Percentiles rank a stretch among this genome's conserved stretches.
phyloP scores from a whole-genome alignment of 2,797 vertebrate genomes.

The Ctenopoma multispine region DNA sequence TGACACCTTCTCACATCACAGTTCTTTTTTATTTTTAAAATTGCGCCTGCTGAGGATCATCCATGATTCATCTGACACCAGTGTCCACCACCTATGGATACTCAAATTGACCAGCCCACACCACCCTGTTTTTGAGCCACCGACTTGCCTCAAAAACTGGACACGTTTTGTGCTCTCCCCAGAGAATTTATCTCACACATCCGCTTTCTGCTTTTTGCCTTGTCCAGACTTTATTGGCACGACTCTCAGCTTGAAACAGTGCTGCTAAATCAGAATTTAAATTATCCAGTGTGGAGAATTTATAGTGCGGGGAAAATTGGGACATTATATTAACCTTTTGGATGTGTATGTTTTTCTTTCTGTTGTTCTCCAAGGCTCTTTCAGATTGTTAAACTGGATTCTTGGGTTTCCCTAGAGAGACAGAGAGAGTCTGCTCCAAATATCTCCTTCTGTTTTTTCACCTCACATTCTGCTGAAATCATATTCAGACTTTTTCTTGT shows the following conservation, averaged over 20 bases:
- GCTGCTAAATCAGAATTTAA: neutral
- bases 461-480: slow-evolving; percentile 14
- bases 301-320: neutral
- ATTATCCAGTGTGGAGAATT: neutral
- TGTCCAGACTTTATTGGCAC: neutral
- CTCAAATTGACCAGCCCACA: neutral
- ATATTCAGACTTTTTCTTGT: slow-evolving; percentile 4
- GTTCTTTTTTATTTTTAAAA: neutral
- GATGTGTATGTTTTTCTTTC: slow-evolving; percentile 11
- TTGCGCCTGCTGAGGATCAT: neutral
- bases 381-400: slow-evolving; percentile 16
- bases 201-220: neutral
- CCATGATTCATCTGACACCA: neutral
- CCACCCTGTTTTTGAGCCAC: neutral
- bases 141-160: neutral
- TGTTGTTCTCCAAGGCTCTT: slow-evolving; percentile 1
- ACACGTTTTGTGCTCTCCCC: neutral
- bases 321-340: neutral
- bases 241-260: neutral
- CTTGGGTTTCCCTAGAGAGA: slow-evolving; percentile 25
- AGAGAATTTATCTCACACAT: neutral
- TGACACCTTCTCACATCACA: neutral
- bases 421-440: slow-evolving; percentile 9
- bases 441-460: neutral
- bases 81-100: neutral